These are phyloP conservation scores for Bolinopsis microptera DNA, from an alignment of 37 sponge, comb jelly and placozoan genomes.

Conservation along the genomic window DNA sequence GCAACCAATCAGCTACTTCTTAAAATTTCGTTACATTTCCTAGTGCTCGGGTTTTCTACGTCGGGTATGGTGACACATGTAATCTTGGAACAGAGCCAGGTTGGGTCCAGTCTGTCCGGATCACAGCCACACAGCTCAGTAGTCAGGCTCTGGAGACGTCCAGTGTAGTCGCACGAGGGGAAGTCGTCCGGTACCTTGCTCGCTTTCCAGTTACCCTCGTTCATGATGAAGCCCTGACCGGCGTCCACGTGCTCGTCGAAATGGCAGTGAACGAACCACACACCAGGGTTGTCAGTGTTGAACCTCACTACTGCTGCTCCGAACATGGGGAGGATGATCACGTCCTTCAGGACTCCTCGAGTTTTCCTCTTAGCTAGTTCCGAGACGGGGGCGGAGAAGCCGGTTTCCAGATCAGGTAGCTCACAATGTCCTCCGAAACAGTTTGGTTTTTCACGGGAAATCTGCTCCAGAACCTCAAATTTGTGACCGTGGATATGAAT, in stretches of 20 bases:
- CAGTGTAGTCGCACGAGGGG: background rate
- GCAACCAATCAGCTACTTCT: too few relatives aligned
- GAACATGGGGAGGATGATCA: background rate
- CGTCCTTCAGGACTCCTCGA: constrained; percentile 7
- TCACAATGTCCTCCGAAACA: background rate
- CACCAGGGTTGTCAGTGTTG: background rate
- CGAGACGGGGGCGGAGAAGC: background rate
- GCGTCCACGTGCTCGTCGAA: background rate
- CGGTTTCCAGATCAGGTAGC: background rate
- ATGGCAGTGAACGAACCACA: constrained; percentile 24
- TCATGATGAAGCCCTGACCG: background rate
- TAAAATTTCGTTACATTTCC: too few relatives aligned
- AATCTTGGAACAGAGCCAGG: background rate
- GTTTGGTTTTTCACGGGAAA: background rate
- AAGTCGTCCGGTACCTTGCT: background rate
- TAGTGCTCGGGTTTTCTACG: too few relatives aligned
- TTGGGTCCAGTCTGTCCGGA: background rate
- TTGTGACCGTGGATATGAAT: background rate
- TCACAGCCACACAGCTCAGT: background rate
- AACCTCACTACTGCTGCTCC: constrained; percentile 12
- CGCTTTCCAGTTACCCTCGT: background rate
- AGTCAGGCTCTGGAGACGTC: background rate
- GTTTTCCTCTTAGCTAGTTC: background rate
- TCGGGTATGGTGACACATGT: background rate
- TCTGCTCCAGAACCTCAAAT: background rate